Conservation (phyloP, 1,140 invertebrate genomes). For the Bombus picipes region DNA sequence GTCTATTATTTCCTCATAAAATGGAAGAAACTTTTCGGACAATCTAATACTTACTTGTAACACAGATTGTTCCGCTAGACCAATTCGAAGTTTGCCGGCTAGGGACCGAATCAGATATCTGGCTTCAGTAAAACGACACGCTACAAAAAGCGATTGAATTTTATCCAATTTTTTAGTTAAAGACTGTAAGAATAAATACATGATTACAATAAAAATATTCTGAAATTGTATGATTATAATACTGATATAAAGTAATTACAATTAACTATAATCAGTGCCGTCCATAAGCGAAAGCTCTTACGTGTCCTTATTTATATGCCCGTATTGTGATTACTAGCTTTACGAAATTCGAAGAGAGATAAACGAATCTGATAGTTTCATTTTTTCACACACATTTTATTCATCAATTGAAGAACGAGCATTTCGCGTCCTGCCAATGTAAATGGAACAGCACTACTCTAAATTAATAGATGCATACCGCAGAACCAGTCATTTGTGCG, state of each 20-base stretch:
- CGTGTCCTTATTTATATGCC: neutral
- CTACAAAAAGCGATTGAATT: conserved; percentile 96
- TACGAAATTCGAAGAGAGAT: neutral
- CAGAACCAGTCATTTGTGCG: conserved; percentile 92
- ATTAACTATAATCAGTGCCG: neutral
- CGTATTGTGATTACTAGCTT: neutral
- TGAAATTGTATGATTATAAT: neutral
- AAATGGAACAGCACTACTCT: neutral
- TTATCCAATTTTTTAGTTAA: conserved; percentile 95
- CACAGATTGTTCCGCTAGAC: conserved; percentile 98
- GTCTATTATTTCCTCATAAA: too few species aligned
- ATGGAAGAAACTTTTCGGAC: too few species aligned
- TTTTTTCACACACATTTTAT: too few species aligned
- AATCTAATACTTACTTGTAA: conserved; percentile 84
- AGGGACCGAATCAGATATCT: conserved; percentile 96
- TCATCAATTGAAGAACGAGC: too few species aligned
- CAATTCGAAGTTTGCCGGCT: conserved; percentile 97
- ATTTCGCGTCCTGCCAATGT: too few species aligned
- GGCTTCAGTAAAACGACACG: conserved; percentile 95
- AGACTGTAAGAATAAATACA: conserved; percentile 82
- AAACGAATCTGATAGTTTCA: neutral
- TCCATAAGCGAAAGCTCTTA: neutral
- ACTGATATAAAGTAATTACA: neutral
- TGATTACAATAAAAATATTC: neutral
- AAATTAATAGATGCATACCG: conserved; percentile 79